Evolutionary conservation across 1,140 invertebrate species (phyloP).

Genomic region (Hylaeus anthracinus): DNA sequence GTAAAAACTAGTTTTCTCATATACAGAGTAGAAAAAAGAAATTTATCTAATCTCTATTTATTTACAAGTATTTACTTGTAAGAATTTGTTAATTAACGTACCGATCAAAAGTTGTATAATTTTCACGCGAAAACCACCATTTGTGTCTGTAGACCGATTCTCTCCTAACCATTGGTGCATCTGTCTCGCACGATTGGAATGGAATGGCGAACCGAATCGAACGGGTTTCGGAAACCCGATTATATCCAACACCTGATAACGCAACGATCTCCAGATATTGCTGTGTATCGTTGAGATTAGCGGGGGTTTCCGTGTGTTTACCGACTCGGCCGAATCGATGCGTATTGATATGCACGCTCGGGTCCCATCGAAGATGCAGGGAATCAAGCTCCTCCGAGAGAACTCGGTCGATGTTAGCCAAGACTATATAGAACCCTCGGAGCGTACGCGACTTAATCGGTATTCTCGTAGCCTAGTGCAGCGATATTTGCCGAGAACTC

Average conservation of each 20-base stretch:
- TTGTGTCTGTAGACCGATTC: no score
- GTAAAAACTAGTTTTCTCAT: no score
- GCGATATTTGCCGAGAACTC: slow-evolving; percentile 34
- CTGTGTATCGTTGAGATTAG: slow-evolving; percentile 9
- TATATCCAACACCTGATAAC: background rate
- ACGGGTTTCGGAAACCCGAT: slow-evolving; percentile 12
- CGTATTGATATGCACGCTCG: slow-evolving; percentile 22
- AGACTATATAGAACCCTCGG: slow-evolving; percentile 5
- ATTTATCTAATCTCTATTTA: no score
- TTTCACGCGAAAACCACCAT: no score
- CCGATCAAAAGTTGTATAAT: no score
- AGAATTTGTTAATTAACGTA: no score
- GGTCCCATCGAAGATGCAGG: slow-evolving; percentile 22
- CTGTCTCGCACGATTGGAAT: background rate
- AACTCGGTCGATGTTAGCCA: slow-evolving; percentile 23
- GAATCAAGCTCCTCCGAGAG: slow-evolving; percentile 20
- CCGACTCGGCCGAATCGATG: slow-evolving; percentile 32
- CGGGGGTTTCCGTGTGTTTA: background rate
- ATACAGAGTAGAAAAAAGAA: no score
- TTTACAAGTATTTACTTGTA: no score
- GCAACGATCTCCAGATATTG: background rate
- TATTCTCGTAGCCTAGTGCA: slow-evolving; percentile 28
- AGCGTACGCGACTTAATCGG: slow-evolving; percentile 39
- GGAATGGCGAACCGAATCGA: background rate
- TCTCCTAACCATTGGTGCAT: background rate